phyloP scores from a whole-genome alignment of 1,140 invertebrate species.

The Musca domestica region DNA sequence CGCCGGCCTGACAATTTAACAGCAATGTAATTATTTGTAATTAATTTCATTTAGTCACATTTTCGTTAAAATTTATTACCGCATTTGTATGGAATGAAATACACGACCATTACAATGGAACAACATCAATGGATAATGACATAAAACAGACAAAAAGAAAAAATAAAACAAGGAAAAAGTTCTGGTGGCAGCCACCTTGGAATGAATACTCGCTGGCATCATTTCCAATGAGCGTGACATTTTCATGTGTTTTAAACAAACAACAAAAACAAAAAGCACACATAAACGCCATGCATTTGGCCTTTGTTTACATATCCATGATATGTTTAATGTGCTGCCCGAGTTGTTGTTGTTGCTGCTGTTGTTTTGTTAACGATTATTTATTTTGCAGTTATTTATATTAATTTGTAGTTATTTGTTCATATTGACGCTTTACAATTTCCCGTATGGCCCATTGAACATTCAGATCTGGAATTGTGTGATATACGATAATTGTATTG shows the following conservation, averaged over 20 bases:
- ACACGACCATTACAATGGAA: too few species aligned
- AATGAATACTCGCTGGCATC: not conserved
- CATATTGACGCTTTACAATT: not conserved
- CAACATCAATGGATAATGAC: too few species aligned
- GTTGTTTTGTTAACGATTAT: conserved; percentile 7
- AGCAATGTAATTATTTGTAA: conserved; percentile 11
- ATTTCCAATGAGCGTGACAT: not conserved
- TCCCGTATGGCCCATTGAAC: too few species aligned
- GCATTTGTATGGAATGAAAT: too few species aligned
- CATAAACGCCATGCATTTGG: not conserved
- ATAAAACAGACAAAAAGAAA: not conserved
- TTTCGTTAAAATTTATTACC: conserved; percentile 14
- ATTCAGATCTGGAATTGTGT: too few species aligned
- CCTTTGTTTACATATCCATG: not conserved
- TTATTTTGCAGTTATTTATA: conserved; percentile 18
- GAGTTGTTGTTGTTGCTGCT: not conserved
- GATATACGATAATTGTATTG: too few species aligned
- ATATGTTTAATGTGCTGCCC: not conserved
- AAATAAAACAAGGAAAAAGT: not conserved
- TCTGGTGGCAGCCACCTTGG: not conserved
- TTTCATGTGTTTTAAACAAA: not conserved
- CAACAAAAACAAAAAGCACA: not conserved
- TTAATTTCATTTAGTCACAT: conserved; percentile 22
- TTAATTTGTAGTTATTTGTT: conserved; percentile 19
- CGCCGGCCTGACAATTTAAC: conserved; percentile 2